Evolutionary conservation across 2,113 vertebrate species (phyloP), one percentile per base, ranked within the genome.

Genomic region (Centrocercus urophasianus): DNA sequence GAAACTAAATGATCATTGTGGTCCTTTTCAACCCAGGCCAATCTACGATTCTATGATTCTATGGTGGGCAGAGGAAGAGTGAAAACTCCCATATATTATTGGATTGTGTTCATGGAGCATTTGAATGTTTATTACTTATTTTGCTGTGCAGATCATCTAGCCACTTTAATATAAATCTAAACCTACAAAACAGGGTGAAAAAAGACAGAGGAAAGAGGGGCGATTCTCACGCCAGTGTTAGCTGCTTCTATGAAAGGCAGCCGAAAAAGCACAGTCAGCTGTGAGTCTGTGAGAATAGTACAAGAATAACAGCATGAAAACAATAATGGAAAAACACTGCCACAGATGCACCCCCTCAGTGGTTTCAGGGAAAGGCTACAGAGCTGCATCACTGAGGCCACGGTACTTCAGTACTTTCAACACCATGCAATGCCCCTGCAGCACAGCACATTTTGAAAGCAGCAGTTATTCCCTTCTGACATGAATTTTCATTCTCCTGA

Each of bases 221-320:
- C 16, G 11, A 22, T 66, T 76, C 38, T 64, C 38, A 59, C 47
- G 36, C 22, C 45, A 34, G 19, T 24, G 24, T 52, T 17, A 32
- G 30, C 45, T 81, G 42, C 30, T 81, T 65, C 45, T 36, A 11
- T 6, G 32, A 73, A 78, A 67, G 27, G 19, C 13, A 3, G 1
- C 27, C 0, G 0, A 45, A 63, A 84, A 10, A 48, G 57, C 13
- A 20, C 8, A 11, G 9, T 22, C 64, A 43, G 34, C 14, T 19
- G 19, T 25, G 36, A 65, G 21, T 54, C 43, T 25, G 19, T 8
- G 11, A 1, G 1, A 69, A 70, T 20, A 32, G 32, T 13, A 36
- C 20, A 83, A 43, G 25, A 75, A 76, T 20, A 88, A 66, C 8
- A 81, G 32, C 34, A 45, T 22, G 50, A 71, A 76, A 76, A 71